phyloP scores from a whole-genome alignment of 2,888 invertebrate genomes.

The Blera fallax region DNA sequence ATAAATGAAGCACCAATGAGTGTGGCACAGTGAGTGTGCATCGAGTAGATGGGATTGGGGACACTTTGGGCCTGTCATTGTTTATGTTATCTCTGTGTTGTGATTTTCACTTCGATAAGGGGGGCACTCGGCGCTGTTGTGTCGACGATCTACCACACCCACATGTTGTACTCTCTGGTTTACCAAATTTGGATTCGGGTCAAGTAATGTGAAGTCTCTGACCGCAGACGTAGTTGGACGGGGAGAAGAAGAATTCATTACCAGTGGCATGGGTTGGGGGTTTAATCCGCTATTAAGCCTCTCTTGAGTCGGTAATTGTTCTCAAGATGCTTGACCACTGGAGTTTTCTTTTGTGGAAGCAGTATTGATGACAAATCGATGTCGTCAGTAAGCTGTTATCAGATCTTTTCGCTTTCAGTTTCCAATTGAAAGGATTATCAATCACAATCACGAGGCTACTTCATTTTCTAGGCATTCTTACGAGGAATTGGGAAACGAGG shows the following conservation, averaged over 20 bases:
- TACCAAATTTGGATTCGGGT: conserved; percentile 30
- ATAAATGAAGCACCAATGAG: conserved; percentile 62
- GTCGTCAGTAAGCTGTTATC: conserved; percentile 27
- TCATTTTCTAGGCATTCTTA: no score
- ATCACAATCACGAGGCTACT: background rate
- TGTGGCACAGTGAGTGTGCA: conserved; percentile 19
- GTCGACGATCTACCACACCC: conserved; percentile 30
- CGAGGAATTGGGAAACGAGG: no score
- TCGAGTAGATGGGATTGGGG: conserved; percentile 43
- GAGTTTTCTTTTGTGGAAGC: background rate
- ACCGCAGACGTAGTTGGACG: conserved; percentile 4
- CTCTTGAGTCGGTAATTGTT: conserved; percentile 8
- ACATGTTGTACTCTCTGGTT: conserved; percentile 7
- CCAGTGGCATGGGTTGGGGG: conserved; percentile 9
- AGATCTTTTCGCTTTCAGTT: background rate
- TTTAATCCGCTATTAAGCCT: conserved; percentile 15
- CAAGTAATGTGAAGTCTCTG: conserved; percentile 23
- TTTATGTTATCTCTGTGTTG: conserved; percentile 22
- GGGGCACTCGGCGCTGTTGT: background rate
- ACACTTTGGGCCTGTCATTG: conserved; percentile 48
- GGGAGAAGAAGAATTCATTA: conserved; percentile 40
- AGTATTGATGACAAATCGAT: conserved; percentile 41
- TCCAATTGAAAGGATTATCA: conserved; percentile 17
- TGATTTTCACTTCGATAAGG: conserved; percentile 55
- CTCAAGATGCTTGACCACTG: conserved; percentile 15